Evolutionary conservation across 2,888 invertebrate species (phyloP).

Genomic region (Agapetus fuscipes): DNA sequence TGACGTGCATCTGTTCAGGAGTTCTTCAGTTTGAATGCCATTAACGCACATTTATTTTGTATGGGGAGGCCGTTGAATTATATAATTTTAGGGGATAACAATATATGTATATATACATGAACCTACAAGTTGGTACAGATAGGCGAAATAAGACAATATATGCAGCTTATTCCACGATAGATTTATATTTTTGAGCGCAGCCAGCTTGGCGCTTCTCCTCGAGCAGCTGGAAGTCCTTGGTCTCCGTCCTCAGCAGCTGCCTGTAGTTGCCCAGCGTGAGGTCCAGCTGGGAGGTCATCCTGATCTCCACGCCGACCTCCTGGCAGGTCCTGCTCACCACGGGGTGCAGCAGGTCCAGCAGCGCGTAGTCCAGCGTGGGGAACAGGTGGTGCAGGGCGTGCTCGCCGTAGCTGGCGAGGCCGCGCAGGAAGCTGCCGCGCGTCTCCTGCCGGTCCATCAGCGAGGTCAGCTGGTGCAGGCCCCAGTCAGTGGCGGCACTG

Average conservation of each 20-base stretch:
- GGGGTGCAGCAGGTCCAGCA: slow-evolving; percentile 53
- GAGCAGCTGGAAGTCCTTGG: too few species aligned
- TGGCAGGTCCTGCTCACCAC: slow-evolving; percentile 29
- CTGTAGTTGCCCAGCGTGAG: slow-evolving; percentile 57
- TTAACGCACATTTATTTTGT: too few species aligned
- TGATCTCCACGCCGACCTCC: slow-evolving; percentile 49
- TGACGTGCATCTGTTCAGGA: too few species aligned
- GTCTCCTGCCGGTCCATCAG: slow-evolving; percentile 60
- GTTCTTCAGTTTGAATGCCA: too few species aligned
- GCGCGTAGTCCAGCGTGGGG: slow-evolving; percentile 65
- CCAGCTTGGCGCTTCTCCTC: too few species aligned
- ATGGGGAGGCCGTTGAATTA: too few species aligned
- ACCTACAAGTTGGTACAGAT: too few species aligned
- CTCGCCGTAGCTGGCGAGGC: slow-evolving; percentile 62
- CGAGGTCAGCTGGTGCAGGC: slow-evolving; percentile 61
- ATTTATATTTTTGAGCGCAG: too few species aligned
- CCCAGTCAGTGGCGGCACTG: slow-evolving; percentile 54
- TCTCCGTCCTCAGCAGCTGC: slow-evolving; percentile 42
- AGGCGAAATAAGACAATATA: too few species aligned
- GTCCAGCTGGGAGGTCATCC: slow-evolving; percentile 45
- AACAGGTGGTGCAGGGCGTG: slow-evolving; percentile 70
- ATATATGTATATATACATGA: too few species aligned
- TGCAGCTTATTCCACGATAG: too few species aligned
- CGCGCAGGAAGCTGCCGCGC: slow-evolving; percentile 52
- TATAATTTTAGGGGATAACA: too few species aligned